Evolutionary conservation across 1,140 invertebrate genomes (phyloP), one percentile per base, ranked within the genome.

Genomic region (Himalopsyche phryganea): DNA sequence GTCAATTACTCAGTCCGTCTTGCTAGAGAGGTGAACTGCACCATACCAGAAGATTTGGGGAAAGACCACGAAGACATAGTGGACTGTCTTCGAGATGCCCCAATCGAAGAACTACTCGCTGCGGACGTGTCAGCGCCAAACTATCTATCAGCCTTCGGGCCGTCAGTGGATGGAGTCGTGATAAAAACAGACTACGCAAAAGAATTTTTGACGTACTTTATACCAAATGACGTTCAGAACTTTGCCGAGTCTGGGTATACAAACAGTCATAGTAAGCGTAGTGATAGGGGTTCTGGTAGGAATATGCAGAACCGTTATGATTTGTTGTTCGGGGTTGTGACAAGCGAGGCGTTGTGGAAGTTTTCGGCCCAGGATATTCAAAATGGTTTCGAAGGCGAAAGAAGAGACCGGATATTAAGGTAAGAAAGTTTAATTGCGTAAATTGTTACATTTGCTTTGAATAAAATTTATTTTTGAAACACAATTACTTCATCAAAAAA

Each of bases 321-420:
- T 75, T 76, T 92, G 38, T 71, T 93, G 44, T 92, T 92, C 67
- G 90, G 90, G 11, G 90, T 92, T 10, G 89, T 91, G 9, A 91
- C 89, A 7, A 88, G 86, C 67, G 90, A 93, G 69, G 88, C 89
- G 28, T 74, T 92, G 20, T 91, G 88, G 86, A 83, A 85, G 70
- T 92, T 91, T 67, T 89, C 89, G 9, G 85, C 87, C 19, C 84
- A 83, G 54, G 94, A 97, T 67, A 85, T 96, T 38, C 83, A 87
- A 66, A 83, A 83, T 58, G 96, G 96, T n/a, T 93, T 98, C 68
- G 91, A 94, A 66, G 88, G 90, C 46, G 88, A 91, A 58, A 80
- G 91, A 55, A 83, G 95, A 59, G 91, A 95, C 71, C 86, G 90
- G 71, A 94, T 97, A 67, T 84, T 98, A 63, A 84, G 76, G 75